Conservation (phyloP, 1,140 invertebrate species). For the Euborellia annulipes region DNA sequence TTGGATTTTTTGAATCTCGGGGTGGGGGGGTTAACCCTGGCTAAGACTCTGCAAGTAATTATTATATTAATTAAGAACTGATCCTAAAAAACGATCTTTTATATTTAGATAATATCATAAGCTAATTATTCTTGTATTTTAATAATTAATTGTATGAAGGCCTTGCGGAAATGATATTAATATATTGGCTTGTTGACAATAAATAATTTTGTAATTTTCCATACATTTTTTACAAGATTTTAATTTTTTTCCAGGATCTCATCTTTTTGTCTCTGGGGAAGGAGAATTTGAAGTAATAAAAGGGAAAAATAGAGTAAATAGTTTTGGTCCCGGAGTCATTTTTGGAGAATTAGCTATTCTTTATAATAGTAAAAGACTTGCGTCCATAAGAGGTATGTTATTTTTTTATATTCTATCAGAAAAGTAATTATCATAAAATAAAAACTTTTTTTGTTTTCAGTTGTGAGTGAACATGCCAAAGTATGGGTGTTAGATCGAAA, state of each 20-base stretch:
- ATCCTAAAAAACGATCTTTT: no score
- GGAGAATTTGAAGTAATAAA: conserved; percentile 80
- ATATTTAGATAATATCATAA: no score
- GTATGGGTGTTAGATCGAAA: conserved; percentile 76
- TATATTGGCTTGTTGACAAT: conserved; percentile 2
- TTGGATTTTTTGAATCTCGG: no score
- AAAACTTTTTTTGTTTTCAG: conserved; percentile 30
- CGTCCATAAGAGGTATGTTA: conserved; percentile 55
- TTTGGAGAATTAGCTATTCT: conserved; percentile 89
- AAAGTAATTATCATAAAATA: not conserved
- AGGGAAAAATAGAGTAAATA: conserved; percentile 51
- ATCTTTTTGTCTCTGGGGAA: conserved; percentile 65
- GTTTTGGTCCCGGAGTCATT: conserved; percentile 67
- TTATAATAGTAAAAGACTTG: conserved; percentile 81
- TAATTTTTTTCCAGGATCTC: conserved; percentile 33
- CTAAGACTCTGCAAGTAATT: no score
- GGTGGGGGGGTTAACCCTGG: no score
- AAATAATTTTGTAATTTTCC: conserved; percentile 1
- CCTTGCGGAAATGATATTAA: not conserved
- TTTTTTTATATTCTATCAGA: not conserved
- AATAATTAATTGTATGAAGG: not conserved
- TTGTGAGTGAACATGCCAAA: conserved; percentile 52
- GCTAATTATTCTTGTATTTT: no score
- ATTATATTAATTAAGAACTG: no score
- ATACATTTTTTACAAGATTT: not conserved